These are phyloP conservation scores for Nothoprocta perdicaria DNA, from an alignment of 2,113 vertebrate genomes.

Conservation along the genomic window DNA sequence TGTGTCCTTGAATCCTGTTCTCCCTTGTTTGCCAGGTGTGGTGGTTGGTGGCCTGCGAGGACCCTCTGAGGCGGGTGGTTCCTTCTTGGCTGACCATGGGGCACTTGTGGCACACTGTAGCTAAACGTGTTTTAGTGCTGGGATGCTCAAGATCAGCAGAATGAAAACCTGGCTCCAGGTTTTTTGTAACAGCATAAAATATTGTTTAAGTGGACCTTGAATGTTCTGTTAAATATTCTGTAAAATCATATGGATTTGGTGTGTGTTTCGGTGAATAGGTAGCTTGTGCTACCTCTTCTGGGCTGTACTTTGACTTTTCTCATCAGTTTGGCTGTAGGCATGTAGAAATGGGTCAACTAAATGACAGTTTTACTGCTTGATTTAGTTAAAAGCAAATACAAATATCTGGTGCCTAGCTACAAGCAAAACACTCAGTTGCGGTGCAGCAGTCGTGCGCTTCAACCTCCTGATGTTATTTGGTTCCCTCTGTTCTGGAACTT, in stretches of 20 bases:
- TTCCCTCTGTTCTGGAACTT: too few relatives aligned
- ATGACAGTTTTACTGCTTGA: not conserved
- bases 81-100: not conserved
- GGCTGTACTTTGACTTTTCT: not conserved
- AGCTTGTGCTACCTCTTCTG: not conserved
- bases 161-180: not conserved
- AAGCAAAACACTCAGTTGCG: not conserved
- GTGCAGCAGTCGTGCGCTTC: not conserved
- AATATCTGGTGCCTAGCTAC: not conserved
- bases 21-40: rapidly evolving
- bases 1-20: not conserved
- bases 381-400: not conserved
- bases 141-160: not conserved
- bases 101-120: not conserved
- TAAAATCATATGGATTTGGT: not conserved
- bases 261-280: not conserved
- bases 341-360: not conserved
- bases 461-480: not conserved
- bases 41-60: not conserved
- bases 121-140: not conserved
- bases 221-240: not conserved
- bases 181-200: not conserved
- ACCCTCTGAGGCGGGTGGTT: not conserved
- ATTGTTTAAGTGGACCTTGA: not conserved
- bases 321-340: not conserved